Base-by-base conservation (phyloP, 2,113 vertebrate species). In the Odocoileus virginianus region DNA sequence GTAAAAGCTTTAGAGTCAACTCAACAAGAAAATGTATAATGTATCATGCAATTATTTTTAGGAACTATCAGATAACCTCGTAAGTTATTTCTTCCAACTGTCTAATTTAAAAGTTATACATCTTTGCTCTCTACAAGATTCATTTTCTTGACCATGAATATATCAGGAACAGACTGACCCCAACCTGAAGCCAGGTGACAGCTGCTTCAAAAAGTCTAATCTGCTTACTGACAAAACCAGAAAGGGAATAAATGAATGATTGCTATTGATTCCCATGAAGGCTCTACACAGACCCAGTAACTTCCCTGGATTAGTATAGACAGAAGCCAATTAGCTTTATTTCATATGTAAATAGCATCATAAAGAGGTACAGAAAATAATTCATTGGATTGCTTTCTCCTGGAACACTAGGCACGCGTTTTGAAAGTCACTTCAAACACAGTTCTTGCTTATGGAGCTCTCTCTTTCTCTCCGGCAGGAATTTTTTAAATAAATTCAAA, bases 171-270 rank as follows among this genome's bases (percentile, higher is more conserved):
- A 98, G 84, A 81, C 89, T 98, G 98, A 98, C 98, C 98, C 91
- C 96, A 95, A 87, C 98, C 98, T 98, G 98, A 97, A 98, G 96
- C 92, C 98, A 99, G 99, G 98, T 98, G 98, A 98, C 99, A 99
- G 98, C 98, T 99, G 98, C 14, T 98, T 97, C 98, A 98, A 96
- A 71, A 97, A 95, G 71, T 95, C 92, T 71, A 67, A 92, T 97
- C 90, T 97, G 89, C 91, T 97, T 97, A 97, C 71, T 94, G 97
- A 96, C 86, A 19, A 81, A 95, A 71, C 7, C 3, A 96, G 93
- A 89, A 98, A 84, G 83, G 97, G 85, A 98, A 85, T 90, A 94
- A 47, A 97, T 12, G 88, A 96, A 97, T 0, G 97, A 95, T 0
- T 96, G 97, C 97, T 96, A 98, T 40, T 0, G 95, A 90, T 52